Conservation (phyloP, 1,140 invertebrate species). For the Papilio polytes region DNA sequence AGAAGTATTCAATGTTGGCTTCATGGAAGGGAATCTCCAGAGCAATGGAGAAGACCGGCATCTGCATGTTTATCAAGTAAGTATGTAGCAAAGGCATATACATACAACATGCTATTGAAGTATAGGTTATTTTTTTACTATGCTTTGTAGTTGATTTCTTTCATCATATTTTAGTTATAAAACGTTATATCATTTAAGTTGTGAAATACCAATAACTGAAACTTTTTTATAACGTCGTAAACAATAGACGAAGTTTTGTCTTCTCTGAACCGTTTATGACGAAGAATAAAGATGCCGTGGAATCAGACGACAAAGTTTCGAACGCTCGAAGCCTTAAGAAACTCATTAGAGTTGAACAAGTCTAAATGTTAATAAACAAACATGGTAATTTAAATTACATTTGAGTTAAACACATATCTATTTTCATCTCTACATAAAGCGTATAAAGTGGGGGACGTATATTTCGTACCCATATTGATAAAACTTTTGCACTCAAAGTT, state of each 20-base stretch:
- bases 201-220: background rate
- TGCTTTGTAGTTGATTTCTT: too few relatives aligned
- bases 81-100: constrained; percentile 61
- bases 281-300: constrained; percentile 16
- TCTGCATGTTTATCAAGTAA: constrained; percentile 96
- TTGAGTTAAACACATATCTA: background rate
- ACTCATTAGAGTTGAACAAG: constrained; percentile 8
- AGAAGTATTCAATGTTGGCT: constrained; percentile 94
- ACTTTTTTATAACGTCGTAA: background rate
- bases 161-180: background rate
- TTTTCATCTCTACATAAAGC: background rate
- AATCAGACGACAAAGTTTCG: constrained; percentile 26
- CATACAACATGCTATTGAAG: too few relatives aligned
- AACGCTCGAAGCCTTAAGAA: constrained; percentile 3
- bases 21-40: constrained; percentile 95
- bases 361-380: constrained; percentile 12
- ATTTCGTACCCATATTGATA: too few relatives aligned
- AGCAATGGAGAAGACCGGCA: constrained; percentile 94
- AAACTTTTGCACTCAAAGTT: too few relatives aligned
- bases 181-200: background rate
- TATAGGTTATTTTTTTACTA: too few relatives aligned
- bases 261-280: constrained; percentile 5
- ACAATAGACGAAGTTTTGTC: background rate
- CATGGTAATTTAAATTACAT: background rate
- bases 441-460: background rate